These are phyloP conservation scores for Petrolisthes cinctipes DNA, from an alignment of 2,888 invertebrate genomes.

Conservation along the genomic window DNA sequence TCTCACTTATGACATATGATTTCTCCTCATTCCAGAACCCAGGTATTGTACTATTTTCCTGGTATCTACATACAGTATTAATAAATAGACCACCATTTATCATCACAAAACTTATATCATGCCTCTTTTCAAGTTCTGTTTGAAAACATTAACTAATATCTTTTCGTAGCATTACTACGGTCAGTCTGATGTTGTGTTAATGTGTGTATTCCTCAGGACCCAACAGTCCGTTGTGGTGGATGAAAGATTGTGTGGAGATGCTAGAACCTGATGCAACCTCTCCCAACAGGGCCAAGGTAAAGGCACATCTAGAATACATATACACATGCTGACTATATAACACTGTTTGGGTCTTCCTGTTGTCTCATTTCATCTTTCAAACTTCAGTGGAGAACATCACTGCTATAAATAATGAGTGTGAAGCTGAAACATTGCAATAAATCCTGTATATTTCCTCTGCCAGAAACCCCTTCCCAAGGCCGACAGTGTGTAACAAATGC, in stretches of 20 bases:
- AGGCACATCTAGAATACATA: too few species aligned
- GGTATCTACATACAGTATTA: neutral
- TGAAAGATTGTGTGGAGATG: conserved; percentile 80
- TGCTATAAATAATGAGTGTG: too few species aligned
- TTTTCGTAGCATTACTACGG: neutral
- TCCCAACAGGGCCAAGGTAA: conserved; percentile 57
- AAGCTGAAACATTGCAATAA: too few species aligned
- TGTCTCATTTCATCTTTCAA: too few species aligned
- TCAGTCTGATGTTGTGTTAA: conserved; percentile 9
- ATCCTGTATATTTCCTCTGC: too few species aligned
- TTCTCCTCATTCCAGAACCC: conserved; percentile 86
- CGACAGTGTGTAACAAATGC: too few species aligned
- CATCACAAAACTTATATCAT: neutral
- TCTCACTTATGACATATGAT: conserved; percentile 98
- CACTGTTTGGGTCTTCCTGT: too few species aligned
- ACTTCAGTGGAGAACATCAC: too few species aligned
- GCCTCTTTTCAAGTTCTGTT: neutral
- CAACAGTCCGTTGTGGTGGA: conserved; percentile 89
- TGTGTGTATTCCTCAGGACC: conserved; percentile 76
- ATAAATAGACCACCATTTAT: neutral
- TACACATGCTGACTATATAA: too few species aligned
- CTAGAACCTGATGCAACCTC: conserved; percentile 75
- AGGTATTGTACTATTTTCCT: conserved; percentile 71
- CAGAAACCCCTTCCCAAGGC: too few species aligned
- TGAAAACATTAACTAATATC: neutral